Conservation (phyloP, 2,888 invertebrate species). For the Meteorus colon region DNA sequence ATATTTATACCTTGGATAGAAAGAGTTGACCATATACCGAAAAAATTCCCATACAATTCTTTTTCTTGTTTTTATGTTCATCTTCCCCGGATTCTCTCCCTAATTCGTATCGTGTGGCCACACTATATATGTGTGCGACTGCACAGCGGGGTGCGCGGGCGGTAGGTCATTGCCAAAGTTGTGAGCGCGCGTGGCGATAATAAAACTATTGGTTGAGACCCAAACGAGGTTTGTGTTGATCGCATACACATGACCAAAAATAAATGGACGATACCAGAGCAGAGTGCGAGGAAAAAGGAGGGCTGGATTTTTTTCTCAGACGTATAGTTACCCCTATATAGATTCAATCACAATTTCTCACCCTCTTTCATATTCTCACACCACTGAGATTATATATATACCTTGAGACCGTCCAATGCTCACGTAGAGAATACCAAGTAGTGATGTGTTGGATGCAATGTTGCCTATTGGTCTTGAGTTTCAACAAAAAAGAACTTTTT, state of each 20-base stretch:
- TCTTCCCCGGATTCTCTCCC: background rate
- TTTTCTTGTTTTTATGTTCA: background rate
- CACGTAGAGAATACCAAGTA: conserved; percentile 33
- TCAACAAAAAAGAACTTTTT: conserved; percentile 18
- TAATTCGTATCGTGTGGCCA: background rate
- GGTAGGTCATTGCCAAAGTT: conserved; percentile 12
- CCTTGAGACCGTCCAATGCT: conserved; percentile 20
- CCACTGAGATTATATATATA: background rate
- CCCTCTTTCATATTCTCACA: conserved; percentile 27
- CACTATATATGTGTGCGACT: background rate
- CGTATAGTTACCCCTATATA: conserved; percentile 45
- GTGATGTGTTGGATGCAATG: conserved; percentile 18
- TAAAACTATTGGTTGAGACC: conserved; percentile 63
- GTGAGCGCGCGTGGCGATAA: conserved; percentile 61
- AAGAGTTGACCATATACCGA: background rate
- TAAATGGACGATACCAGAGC: conserved; percentile 5
- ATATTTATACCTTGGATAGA: background rate
- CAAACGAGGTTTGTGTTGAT: conserved; percentile 30
- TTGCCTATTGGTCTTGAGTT: conserved; percentile 24
- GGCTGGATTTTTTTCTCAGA: conserved; percentile 30
- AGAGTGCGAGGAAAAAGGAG: conserved; percentile 15
- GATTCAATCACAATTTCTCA: conserved; percentile 55
- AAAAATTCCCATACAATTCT: background rate
- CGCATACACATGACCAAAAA: conserved; percentile 41
- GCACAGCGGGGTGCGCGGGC: conserved; percentile 1